Percentiles rank a stretch among this genome's conserved stretches.
Conservation (phyloP, 2,888 invertebrate genomes). For the Eupithecia centaureata region DNA sequence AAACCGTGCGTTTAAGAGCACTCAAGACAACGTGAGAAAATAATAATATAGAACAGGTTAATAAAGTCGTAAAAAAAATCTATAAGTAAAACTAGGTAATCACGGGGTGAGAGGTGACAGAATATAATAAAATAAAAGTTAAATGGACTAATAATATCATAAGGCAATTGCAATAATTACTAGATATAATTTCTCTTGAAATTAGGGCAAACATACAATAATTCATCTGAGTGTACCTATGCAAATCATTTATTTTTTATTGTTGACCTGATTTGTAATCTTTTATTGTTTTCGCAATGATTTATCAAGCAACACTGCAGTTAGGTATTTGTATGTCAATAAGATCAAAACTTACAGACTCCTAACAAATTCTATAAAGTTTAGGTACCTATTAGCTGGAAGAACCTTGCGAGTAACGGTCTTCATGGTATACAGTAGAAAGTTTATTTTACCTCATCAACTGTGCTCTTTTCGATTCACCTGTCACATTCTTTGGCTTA, state of each 20-base stretch:
- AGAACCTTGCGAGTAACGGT: too few species aligned
- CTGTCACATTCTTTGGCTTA: too few species aligned
- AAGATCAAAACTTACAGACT: neutral
- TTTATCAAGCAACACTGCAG: constrained; percentile 2
- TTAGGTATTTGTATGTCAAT: neutral
- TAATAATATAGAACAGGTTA: neutral
- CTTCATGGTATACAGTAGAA: too few species aligned
- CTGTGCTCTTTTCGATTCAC: too few species aligned
- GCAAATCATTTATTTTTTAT: constrained; percentile 29
- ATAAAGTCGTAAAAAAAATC: neutral
- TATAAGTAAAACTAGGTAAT: constrained; percentile 17
- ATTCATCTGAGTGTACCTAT: constrained; percentile 35
- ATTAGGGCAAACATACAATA: constrained; percentile 45
- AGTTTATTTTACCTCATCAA: too few species aligned
- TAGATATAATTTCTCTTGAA: constrained; percentile 31
- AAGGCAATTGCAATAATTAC: constrained; percentile 12
- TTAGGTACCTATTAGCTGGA: too few species aligned
- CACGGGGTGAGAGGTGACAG: constrained; percentile 19
- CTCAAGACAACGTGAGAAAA: neutral
- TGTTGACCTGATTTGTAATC: constrained; percentile 37
- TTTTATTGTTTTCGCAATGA: constrained; percentile 16
- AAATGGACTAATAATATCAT: constrained; percentile 22
- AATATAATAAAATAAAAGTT: constrained; percentile 8
- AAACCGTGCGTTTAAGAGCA: too few species aligned
- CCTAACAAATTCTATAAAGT: neutral